Conservation (phyloP, 2,113 vertebrate species). For the Dicrurus megarhynchus region DNA sequence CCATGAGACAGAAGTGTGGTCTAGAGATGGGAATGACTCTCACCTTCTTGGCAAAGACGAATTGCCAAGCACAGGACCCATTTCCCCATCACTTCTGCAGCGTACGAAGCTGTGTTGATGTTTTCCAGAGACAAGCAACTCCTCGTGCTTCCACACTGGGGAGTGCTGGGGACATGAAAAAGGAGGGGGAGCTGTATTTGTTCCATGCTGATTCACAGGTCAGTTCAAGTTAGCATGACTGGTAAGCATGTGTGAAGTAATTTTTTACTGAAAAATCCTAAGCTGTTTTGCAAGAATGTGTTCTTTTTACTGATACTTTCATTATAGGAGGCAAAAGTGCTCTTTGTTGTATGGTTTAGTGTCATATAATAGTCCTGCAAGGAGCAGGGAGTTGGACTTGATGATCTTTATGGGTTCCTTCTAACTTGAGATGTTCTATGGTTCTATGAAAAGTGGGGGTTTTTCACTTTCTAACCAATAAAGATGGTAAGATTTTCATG, state of each 20-base stretch:
- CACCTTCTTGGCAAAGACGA: background rate
- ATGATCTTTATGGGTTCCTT: background rate
- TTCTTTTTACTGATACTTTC: background rate
- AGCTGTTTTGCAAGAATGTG: background rate
- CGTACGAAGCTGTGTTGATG: background rate
- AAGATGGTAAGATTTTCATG: background rate
- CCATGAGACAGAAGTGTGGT: background rate
- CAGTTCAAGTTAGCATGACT: background rate
- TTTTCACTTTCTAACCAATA: background rate
- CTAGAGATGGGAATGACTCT: background rate
- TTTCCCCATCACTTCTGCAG: background rate
- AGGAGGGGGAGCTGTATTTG: background rate
- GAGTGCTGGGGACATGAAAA: background rate
- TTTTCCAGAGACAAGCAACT: background rate
- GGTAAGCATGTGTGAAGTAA: rapidly evolving
- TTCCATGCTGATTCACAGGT: background rate
- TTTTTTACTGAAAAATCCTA: background rate
- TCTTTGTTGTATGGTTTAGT: background rate
- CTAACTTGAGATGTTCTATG: background rate
- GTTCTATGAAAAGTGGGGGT: rapidly evolving
- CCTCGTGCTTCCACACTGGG: background rate
- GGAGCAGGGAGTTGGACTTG: background rate
- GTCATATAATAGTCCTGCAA: background rate
- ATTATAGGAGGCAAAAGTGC: background rate
- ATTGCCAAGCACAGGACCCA: background rate